Percentiles rank a stretch among this genome's conserved stretches.
Evolutionary conservation across 2,888 invertebrate genomes (phyloP).

Genomic region (Coelinius sp.): DNA sequence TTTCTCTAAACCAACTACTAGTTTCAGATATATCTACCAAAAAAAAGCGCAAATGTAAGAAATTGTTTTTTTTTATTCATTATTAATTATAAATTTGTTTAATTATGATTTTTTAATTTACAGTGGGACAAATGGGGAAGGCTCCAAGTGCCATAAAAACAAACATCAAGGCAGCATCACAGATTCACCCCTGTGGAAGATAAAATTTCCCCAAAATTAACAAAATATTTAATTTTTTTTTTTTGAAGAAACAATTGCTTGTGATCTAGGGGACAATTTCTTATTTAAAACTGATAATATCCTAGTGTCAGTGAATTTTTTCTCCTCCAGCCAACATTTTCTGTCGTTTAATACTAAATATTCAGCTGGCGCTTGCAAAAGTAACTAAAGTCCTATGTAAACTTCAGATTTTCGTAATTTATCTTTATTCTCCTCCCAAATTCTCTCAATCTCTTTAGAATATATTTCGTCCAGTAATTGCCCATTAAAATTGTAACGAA

Average conservation of each 20-base stretch:
- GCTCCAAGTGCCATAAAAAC: constrained; percentile 93
- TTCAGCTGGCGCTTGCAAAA: constrained; percentile 63
- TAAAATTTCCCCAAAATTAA: constrained; percentile 58
- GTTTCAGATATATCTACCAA: no score
- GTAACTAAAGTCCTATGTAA: constrained; percentile 63
- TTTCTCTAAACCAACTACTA: no score
- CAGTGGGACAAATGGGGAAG: constrained; percentile 79
- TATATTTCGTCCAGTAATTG: constrained; percentile 35
- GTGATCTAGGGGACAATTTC: constrained; percentile 62
- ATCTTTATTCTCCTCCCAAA: constrained; percentile 55
- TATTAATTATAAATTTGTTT: constrained; percentile 36
- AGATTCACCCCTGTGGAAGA: constrained; percentile 89
- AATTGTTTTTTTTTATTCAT: no score
- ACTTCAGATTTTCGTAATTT: constrained; percentile 56
- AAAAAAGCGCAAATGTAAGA: no score
- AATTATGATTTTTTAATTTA: constrained; percentile 47
- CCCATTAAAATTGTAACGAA: constrained; percentile 55
- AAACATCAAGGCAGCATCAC: constrained; percentile 91
- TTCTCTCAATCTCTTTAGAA: constrained; percentile 44
- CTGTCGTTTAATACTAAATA: constrained; percentile 62
- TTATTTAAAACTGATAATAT: constrained; percentile 57
- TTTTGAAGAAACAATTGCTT: constrained; percentile 61
- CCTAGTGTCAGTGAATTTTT: constrained; percentile 49
- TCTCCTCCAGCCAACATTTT: constrained; percentile 60
- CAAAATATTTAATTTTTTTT: constrained; percentile 1